phyloP scores from a whole-genome alignment of 2,888 invertebrate genomes.

The Pachycephus smyrnensis region DNA sequence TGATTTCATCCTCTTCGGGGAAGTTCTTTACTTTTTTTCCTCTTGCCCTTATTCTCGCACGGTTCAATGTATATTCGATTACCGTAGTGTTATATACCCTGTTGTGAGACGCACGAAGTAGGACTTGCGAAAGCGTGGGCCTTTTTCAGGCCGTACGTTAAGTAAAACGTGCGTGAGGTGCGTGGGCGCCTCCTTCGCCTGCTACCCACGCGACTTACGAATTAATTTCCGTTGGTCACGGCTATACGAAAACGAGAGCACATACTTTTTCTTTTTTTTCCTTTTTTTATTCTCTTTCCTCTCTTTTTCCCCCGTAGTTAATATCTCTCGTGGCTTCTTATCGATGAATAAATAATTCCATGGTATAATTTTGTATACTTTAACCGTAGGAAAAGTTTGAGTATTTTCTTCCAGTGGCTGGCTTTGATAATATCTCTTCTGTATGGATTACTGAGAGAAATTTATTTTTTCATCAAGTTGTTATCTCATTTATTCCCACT shows the following conservation, averaged over 20 bases:
- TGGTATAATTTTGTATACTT: background rate
- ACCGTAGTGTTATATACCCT: background rate
- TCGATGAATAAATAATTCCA: background rate
- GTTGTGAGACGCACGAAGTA: background rate
- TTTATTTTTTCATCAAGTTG: background rate
- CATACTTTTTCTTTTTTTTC: background rate
- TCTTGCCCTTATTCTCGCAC: background rate
- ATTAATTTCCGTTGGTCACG: constrained; percentile 6
- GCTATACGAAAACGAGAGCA: background rate
- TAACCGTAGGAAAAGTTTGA: background rate
- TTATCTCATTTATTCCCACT: background rate
- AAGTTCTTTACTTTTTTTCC: constrained; percentile 15
- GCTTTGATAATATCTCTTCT: background rate
- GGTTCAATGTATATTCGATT: background rate
- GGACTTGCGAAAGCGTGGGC: background rate
- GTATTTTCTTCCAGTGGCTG: background rate
- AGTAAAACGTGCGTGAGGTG: constrained; percentile 4
- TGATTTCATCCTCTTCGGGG: background rate
- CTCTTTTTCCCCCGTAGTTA: background rate
- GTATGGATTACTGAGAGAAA: background rate
- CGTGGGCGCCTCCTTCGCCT: background rate
- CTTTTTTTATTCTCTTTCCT: background rate
- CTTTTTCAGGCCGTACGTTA: background rate
- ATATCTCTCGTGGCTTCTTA: background rate
- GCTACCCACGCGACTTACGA: background rate